Evolutionary conservation across 2,888 invertebrate genomes (phyloP).

Genomic region (Caenorhabditis sp.): DNA sequence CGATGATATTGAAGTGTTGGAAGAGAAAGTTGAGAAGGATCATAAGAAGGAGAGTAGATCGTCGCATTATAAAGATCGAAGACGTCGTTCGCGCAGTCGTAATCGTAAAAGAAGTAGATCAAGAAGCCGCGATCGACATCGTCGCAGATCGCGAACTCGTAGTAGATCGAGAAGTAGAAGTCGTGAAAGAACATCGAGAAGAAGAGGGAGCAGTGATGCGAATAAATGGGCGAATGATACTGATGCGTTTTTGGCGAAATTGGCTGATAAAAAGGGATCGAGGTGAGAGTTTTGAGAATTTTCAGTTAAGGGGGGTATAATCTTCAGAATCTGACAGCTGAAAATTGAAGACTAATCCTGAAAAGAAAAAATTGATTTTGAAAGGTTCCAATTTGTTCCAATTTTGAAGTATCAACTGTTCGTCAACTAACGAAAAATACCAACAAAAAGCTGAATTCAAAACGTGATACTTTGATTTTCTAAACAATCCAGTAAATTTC

Average conservation of each 20-base stretch:
- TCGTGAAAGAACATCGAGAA: constrained; percentile 11
- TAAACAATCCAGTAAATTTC: too few species aligned
- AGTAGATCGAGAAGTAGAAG: constrained; percentile 22
- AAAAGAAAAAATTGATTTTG: too few species aligned
- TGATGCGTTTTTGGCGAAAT: constrained; percentile 16
- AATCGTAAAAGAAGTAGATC: background rate
- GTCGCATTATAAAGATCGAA: background rate
- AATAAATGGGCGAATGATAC: constrained; percentile 12
- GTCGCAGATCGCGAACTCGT: background rate
- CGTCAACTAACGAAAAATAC: too few species aligned
- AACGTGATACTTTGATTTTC: too few species aligned
- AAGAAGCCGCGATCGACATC: background rate
- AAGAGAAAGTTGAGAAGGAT: background rate
- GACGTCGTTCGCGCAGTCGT: background rate
- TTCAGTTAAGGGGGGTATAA: too few species aligned
- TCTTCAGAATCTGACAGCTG: too few species aligned
- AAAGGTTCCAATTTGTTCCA: too few species aligned
- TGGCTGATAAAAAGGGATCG: background rate
- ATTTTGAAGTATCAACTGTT: too few species aligned
- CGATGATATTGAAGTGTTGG: constrained; percentile 6
- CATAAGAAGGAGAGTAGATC: background rate
- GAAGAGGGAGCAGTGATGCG: background rate
- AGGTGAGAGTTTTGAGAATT: background rate
- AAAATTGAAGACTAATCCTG: too few species aligned
- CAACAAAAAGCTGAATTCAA: too few species aligned